A percentile compares a stretch with the other conserved stretches of the same genome.
Evolutionary conservation across 2,888 invertebrate genomes (phyloP).

Genomic region (Lutraria lutraria): DNA sequence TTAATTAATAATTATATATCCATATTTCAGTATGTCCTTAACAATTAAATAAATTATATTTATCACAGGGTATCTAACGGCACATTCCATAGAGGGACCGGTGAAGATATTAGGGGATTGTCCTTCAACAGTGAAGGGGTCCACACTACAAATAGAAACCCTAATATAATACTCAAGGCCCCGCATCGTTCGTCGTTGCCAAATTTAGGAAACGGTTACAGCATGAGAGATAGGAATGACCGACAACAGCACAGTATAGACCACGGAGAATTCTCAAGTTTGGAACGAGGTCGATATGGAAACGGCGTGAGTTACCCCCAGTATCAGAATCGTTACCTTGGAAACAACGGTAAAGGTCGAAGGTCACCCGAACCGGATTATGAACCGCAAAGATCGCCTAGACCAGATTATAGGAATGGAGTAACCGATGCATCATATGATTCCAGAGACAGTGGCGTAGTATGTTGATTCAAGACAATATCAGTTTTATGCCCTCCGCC

Average conservation of each 20-base stretch:
- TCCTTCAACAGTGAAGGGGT: neutral
- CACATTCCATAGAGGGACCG: neutral
- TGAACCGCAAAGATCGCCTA: neutral
- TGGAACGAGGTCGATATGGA: neutral
- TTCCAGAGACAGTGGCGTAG: conserved; percentile 24
- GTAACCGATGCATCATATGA: neutral
- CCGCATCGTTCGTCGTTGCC: neutral
- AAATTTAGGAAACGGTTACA: neutral
- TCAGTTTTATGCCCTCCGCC: neutral
- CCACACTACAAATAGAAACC: neutral
- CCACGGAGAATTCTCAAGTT: neutral
- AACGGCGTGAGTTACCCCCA: neutral
- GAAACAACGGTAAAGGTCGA: neutral
- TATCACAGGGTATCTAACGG: neutral
- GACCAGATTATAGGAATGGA: neutral
- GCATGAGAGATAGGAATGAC: neutral
- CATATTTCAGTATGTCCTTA: no score
- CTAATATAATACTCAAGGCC: neutral
- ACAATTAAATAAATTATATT: no score
- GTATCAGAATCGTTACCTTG: neutral
- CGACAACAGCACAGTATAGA: neutral
- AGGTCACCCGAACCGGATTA: conserved; percentile 23
- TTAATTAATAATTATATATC: no score
- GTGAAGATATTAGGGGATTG: neutral
- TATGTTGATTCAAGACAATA: neutral